Evolutionary conservation across 1,140 invertebrate genomes (phyloP).

Genomic region (Anastrepha obliqua): DNA sequence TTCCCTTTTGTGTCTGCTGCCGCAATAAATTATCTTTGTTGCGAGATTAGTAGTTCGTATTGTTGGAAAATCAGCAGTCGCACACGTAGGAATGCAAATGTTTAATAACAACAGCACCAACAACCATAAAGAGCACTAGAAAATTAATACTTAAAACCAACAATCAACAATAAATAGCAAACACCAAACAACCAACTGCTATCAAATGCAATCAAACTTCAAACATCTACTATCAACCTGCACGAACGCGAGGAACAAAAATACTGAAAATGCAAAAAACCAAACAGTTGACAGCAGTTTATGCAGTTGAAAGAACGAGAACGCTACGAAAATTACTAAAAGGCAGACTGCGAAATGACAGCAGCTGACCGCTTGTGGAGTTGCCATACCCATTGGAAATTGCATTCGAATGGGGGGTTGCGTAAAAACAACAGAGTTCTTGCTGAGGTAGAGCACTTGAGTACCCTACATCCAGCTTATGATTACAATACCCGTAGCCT

Average conservation of each 20-base stretch:
- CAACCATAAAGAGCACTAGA: background rate
- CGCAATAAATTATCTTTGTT: slow-evolving; percentile 35
- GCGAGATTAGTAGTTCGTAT: background rate
- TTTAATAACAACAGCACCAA: background rate
- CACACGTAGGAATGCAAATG: background rate
- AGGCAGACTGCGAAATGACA: background rate
- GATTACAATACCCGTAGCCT: too few species aligned
- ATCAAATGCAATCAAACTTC: too few species aligned
- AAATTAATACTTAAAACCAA: background rate
- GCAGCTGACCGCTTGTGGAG: background rate
- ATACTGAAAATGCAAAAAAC: slow-evolving; percentile 30
- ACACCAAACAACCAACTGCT: too few species aligned
- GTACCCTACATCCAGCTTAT: background rate
- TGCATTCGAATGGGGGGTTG: background rate
- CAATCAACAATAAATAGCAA: too few species aligned
- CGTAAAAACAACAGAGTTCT: background rate
- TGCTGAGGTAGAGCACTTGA: background rate
- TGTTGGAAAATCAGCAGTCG: slow-evolving; percentile 7
- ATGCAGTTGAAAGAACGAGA: background rate
- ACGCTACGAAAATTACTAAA: background rate
- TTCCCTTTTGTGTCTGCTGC: slow-evolving; percentile 45
- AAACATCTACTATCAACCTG: background rate
- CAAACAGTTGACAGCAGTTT: background rate
- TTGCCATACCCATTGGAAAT: background rate
- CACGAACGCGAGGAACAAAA: slow-evolving; percentile 14